Evolutionary conservation across 2,113 vertebrate species (phyloP), one percentile per base, ranked within the genome.

Genomic region (Silurus asotus): DNA sequence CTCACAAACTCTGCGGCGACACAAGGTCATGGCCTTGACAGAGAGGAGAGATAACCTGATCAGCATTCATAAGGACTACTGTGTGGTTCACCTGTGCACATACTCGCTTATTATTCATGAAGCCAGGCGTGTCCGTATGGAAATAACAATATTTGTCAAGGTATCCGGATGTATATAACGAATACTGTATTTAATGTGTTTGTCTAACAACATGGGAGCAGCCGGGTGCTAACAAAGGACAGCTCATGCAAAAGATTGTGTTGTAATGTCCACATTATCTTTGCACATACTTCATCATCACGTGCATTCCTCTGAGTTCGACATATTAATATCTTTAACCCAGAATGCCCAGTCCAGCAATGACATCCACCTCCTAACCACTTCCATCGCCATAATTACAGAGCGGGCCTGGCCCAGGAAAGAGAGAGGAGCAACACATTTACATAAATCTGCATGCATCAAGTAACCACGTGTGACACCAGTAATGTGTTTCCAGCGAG

Each of bases 381-480:
- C 90, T 89, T 88, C 88, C 89, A 87, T 58, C 25, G 87, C 92
- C 88, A 91, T 94, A 92, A 93, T 93, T 94, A 93, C 92, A 93
- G 67, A 74, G 37, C 79, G 87, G 89, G 78, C 64, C 17, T 82
- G 90, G 91, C 91, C 90, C 88, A 92, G 77, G 91, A 91, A 91
- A 90, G 89, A 90, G 89, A 91, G 45, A 83, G 17, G 87, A 89
- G 87, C 87, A 90, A 86, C 69, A 61, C 62, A 94, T 94, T 92
- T 90, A 77, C 93, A 94, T 94, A 93, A 93, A 94, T 95, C 90
- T 93, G 92, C 93, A 94, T 94, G 90, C 92, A 92, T 93, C 89
- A 80, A 89, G 87, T 92, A 91, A 88, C 87, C 90, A 91, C 91
- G 90, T 91, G 90, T 92, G 92, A 92, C 92, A 90, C 86, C 81